Conservation (phyloP, 1,140 invertebrate genomes). For the Laodelphax striatellus region DNA sequence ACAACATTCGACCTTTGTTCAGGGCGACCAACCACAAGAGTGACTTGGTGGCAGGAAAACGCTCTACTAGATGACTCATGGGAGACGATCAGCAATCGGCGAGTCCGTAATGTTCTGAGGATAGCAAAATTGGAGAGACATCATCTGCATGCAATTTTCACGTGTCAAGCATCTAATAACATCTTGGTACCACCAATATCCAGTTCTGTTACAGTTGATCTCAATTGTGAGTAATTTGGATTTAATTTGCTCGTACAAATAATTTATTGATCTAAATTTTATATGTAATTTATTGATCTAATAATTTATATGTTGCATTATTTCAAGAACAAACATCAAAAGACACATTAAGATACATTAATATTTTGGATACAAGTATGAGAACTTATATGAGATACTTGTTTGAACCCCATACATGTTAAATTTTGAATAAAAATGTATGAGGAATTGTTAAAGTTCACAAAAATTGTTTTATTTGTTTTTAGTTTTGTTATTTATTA, state of each 20-base stretch:
- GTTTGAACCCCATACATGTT: too few relatives aligned
- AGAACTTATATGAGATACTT: too few relatives aligned
- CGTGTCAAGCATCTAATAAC: constrained; percentile 66
- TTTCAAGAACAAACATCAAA: too few relatives aligned
- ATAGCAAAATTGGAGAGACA: constrained; percentile 49
- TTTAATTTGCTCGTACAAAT: neutral
- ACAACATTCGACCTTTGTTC: neutral
- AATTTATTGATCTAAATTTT: too few relatives aligned
- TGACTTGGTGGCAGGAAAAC: constrained; percentile 68
- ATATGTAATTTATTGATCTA: too few relatives aligned
- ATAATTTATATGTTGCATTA: too few relatives aligned
- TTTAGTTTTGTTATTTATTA: too few relatives aligned
- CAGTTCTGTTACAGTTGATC: constrained; percentile 58
- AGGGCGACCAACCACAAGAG: constrained; percentile 63
- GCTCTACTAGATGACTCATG: constrained; percentile 55
- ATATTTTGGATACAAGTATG: too few relatives aligned
- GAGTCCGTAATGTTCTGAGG: constrained; percentile 53
- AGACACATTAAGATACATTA: too few relatives aligned
- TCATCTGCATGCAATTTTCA: constrained; percentile 54
- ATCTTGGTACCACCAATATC: constrained; percentile 60
- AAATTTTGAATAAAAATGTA: too few relatives aligned
- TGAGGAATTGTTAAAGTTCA: too few relatives aligned
- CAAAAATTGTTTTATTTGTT: too few relatives aligned
- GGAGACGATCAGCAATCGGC: constrained; percentile 44
- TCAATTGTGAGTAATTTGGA: constrained; percentile 61